phyloP scores from a whole-genome alignment of 92 coral and sea anemone genomes.

The Nematostella vectensis region DNA sequence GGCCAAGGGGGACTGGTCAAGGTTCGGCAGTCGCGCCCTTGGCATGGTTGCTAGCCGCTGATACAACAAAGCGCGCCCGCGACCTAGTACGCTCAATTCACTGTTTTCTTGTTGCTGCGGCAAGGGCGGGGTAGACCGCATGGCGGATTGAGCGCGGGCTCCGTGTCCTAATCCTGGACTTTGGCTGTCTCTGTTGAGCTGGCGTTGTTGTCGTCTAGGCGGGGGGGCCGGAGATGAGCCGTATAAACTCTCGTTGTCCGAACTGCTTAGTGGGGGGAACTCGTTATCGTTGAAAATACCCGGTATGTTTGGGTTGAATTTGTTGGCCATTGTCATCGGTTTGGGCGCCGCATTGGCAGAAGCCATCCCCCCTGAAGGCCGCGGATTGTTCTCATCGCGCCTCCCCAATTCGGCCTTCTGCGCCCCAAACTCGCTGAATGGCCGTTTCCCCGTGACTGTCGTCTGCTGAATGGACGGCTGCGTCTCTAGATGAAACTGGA shows the following conservation, averaged over 20 bases:
- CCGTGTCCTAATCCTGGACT: not conserved
- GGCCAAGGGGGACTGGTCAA: constrained; percentile 11
- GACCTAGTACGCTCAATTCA: constrained; percentile 56
- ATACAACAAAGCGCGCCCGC: constrained; percentile 80
- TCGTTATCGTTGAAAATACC: constrained; percentile 52
- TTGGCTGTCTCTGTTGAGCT: not conserved
- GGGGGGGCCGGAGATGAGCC: constrained; percentile 27
- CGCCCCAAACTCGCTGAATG: too few relatives aligned
- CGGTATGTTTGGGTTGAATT: not conserved
- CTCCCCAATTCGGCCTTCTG: too few relatives aligned
- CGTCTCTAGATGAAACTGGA: not conserved
- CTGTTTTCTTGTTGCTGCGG: constrained; percentile 8
- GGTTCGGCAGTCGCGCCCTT: constrained; percentile 58
- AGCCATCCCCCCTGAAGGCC: too few relatives aligned
- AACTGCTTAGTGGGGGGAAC: constrained; percentile 87
- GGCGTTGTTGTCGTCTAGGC: not conserved
- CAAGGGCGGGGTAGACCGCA: not conserved
- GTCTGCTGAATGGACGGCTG: too few relatives aligned
- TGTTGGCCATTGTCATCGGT: too few relatives aligned
- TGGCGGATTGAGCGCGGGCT: not conserved
- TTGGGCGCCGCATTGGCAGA: too few relatives aligned
- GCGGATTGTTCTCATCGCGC: too few relatives aligned
- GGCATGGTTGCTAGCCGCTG: constrained; percentile 57
- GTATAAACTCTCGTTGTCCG: constrained; percentile 60
- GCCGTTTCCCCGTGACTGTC: too few relatives aligned